Percentiles rank a stretch among this genome's conserved stretches.
Evolutionary conservation across 2,797 vertebrate species (phyloP).

Genomic region (Gymnopithys bicolor): DNA sequence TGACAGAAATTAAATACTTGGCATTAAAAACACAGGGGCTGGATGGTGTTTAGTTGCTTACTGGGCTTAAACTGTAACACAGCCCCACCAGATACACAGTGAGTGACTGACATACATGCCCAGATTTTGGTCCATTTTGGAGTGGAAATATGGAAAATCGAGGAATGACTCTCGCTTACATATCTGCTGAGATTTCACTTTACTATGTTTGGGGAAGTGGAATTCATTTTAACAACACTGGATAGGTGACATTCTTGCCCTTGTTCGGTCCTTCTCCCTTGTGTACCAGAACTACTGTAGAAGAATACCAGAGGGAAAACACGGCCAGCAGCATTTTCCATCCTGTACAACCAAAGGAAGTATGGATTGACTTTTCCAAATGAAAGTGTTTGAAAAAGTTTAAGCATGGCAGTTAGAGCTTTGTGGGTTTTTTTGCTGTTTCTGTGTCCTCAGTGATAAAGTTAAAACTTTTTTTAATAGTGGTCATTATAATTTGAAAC

Average conservation of each 20-base stretch:
- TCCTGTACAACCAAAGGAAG: background rate
- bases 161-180: background rate
- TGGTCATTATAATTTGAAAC: background rate
- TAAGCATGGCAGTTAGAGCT: accelerated
- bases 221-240: background rate
- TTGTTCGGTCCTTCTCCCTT: background rate
- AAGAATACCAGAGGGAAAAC: background rate
- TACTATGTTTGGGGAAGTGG: background rate
- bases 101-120: background rate
- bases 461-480: background rate
- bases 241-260: background rate
- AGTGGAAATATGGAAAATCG: background rate
- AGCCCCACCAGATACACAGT: background rate
- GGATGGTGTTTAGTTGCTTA: background rate
- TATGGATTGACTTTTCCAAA: background rate
- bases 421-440: background rate
- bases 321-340: background rate
- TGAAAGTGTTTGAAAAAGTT: background rate
- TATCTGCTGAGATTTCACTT: background rate
- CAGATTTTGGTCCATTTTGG: background rate
- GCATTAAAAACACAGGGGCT: background rate
- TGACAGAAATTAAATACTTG: background rate
- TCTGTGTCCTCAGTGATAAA: background rate
- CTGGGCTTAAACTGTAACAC: background rate
- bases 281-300: background rate